Base-by-base conservation (phyloP, 2,797 vertebrate species). In the Malacoctenus gilli region DNA sequence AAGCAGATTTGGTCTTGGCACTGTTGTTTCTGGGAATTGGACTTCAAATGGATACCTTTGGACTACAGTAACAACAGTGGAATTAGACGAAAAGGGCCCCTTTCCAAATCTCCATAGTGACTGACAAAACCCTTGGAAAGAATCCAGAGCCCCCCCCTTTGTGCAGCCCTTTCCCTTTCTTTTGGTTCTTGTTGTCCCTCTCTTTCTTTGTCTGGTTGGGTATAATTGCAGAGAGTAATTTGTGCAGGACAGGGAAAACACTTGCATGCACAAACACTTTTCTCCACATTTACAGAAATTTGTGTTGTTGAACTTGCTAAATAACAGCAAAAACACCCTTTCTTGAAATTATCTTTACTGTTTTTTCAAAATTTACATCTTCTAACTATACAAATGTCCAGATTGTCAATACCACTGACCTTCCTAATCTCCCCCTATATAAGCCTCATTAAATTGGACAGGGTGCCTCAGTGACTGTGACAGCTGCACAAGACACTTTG, bases 51-150 rank as follows among this genome's bases (percentile, higher is more conserved):
- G 68, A 77, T 85, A 82, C 74, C 79, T 85, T 78, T 80, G 10
- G 21, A 35, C 75, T 68, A 54, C 20, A 44, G 65, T 63, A 74
- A 85, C 85, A 77, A 68, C 70, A 73, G 66, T 77, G 64, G 77
- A 82, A 80, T 86, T 80, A 79, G 72, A 69, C 61, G 65, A 68
- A 63, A 47, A 67, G 58, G 68, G 68, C 75, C 70, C n/a, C 86
- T 85, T 85, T 83, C 79, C 73, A 77, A 65, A 76, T 91, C 80
- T 68, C 88, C 81, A 85, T 89, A 58, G 84, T 55, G 49, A 88
- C 84, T 51, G 69, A 75, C 79, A 70, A 77, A 82, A 69, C 71
- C 75, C 67, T 85, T 89, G 85, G 87, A 91, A 79, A 75, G 72
- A 32, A 53, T 87, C 86, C 88, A 90, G 72, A 75, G 59, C n/a